Base-by-base conservation (phyloP, 23 tunicate genomes). In the Clavelina lepadiformis region DNA sequence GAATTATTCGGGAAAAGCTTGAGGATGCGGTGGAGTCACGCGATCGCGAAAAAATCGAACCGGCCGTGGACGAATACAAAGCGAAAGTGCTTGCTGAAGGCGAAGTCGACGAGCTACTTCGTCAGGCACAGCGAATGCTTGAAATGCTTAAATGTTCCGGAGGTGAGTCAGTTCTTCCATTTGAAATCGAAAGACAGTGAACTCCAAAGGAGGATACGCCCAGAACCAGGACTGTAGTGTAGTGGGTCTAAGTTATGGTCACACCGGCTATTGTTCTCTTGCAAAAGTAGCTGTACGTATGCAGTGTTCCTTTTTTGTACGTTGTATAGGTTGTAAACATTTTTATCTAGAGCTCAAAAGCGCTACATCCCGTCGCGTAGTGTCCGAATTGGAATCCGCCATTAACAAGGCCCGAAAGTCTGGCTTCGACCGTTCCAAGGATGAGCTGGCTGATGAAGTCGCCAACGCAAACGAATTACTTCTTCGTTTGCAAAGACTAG, bases 361-460 rank as follows among this genome's bases (percentile, higher is more conserved):
- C 28, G 97, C 86, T 5, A 63, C 63, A 35, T 20, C 79, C 20
- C 46, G 64, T 27, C 70, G 89, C 0, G 31, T 76, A 18, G 76
- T 89, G n/a, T 62, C 79, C 19, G 74, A 89, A 13, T 47, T 89
- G 46, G 89, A 81, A 75, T 30, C 28, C 31, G 89, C 86, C n/a
- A 21, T 89, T 0, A 47, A 61, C 51, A 54, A 34, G 24, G 71
- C 87, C 11, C 63, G 46, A 38, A 81, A 89, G 57, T 49, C 31
- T 41, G 82, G 83, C 26, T 89, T 81, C 35, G 83, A 89, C 36
- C 76, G 46, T 33, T 61, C 73, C 1, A 31, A 46, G 33, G 51
- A 62, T 23, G 83, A 64, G 50, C 73, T 89, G 31, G 70, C 82
- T 18, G 65, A 69, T 33, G 68, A 82, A 45, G 80, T 73, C 31